Conservation (phyloP, 2,888 invertebrate genomes). For the Mimachlamys varia region DNA sequence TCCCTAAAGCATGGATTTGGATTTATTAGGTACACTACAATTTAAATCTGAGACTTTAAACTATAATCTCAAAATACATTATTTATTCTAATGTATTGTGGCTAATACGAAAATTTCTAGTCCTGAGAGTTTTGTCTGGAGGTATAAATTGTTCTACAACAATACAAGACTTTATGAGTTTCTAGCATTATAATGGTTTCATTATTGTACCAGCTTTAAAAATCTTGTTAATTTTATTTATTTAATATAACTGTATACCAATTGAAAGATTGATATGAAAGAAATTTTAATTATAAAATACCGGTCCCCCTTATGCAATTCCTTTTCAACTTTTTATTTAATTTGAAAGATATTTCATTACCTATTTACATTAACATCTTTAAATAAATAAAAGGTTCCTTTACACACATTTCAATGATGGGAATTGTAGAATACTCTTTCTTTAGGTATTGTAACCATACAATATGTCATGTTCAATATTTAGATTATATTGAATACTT, state of each 20-base stretch:
- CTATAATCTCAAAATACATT: not conserved
- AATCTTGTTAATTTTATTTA: no score
- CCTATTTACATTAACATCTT: not conserved
- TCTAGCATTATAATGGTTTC: not conserved
- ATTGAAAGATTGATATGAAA: not conserved
- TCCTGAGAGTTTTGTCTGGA: not conserved
- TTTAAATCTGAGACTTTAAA: not conserved
- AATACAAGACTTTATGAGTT: not conserved
- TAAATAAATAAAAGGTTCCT: not conserved
- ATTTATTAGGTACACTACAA: not conserved
- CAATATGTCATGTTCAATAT: not conserved
- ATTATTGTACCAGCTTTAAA: not conserved
- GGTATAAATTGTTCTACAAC: not conserved
- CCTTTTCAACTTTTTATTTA: not conserved
- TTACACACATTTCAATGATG: not conserved
- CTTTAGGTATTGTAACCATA: not conserved
- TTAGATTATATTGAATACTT: not conserved
- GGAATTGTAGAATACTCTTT: no score
- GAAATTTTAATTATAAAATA: not conserved
- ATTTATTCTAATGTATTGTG: not conserved
- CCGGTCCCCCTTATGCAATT: not conserved
- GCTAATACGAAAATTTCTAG: not conserved
- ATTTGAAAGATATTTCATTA: not conserved
- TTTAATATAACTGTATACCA: not conserved
- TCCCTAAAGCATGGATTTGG: constrained; percentile 6